Percentiles rank a stretch among this genome's conserved stretches.
These are phyloP conservation scores for Laticauda colubrina DNA, from an alignment of 2,113 vertebrate species.

Conservation along the genomic window DNA sequence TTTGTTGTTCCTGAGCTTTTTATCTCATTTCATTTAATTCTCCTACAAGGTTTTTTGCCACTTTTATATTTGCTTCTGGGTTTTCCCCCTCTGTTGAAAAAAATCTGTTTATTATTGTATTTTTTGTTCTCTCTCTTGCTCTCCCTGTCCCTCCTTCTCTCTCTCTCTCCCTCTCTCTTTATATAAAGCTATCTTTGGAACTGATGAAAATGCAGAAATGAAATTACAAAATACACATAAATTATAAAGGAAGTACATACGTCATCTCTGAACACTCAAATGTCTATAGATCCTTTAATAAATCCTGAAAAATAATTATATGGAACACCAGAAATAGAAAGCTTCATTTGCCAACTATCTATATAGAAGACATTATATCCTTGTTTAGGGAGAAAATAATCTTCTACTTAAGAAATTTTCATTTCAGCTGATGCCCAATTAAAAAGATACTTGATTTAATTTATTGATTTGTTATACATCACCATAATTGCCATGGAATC, in stretches of 20 bases:
- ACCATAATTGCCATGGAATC: not conserved
- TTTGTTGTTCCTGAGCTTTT: not conserved
- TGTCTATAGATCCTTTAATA: not conserved
- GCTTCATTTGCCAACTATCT: not conserved
- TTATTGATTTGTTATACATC: not conserved
- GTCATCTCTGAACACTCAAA: not conserved
- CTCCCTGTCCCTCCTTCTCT: too few species aligned
- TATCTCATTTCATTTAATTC: not conserved
- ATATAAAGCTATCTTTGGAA: not conserved
- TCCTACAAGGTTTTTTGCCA: not conserved
- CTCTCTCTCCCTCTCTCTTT: too few species aligned
- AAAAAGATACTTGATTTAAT: not conserved
- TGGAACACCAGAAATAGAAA: not conserved
- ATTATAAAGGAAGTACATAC: not conserved
- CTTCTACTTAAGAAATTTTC: too few species aligned
- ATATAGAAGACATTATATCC: not conserved
- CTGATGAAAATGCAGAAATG: not conserved
- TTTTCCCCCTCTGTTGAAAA: too few species aligned
- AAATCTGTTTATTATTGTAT: not conserved
- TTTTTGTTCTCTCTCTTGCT: not conserved
- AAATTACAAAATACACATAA: not conserved
- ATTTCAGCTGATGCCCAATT: not conserved
- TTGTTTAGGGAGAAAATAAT: not conserved
- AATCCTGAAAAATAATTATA: not conserved
- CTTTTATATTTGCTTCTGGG: not conserved